Evolutionary conservation across 1,140 invertebrate species (phyloP).

Genomic region (Euwallacea similis): DNA sequence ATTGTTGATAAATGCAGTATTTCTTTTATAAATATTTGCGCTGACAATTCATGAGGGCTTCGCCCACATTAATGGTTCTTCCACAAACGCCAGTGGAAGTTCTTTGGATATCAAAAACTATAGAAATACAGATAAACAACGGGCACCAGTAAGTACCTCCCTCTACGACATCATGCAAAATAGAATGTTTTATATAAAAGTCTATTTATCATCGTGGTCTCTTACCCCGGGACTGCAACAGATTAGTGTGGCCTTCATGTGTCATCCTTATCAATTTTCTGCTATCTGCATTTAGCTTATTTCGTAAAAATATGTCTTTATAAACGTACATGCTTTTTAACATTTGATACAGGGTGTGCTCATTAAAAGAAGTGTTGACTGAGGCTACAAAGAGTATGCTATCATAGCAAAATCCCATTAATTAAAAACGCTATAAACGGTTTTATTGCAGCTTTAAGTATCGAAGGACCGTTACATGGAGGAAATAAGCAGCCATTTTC

Average conservation of each 20-base stretch:
- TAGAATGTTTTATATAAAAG: not conserved
- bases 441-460: not conserved
- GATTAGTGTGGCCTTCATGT: constrained; percentile 23
- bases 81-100: no score
- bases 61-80: no score
- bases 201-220: constrained; percentile 18
- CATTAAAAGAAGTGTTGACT: no score
- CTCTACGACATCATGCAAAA: no score
- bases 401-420: not conserved
- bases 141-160: no score
- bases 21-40: no score
- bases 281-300: constrained; percentile 18
- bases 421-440: constrained; percentile 2
- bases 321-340: no score
- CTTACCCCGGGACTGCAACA: constrained; percentile 16
- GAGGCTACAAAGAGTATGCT: not conserved
- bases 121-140: no score
- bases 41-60: no score
- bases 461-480: not conserved
- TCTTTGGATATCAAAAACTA: no score
- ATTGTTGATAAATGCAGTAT: no score
- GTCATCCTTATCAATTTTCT: constrained; percentile 23
- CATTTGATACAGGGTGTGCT: no score
- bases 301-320: not conserved
- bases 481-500: not conserved